Percentiles rank a stretch among this genome's conserved stretches.
Evolutionary conservation across 1,140 invertebrate species (phyloP).

Genomic region (Pissodes strobi): DNA sequence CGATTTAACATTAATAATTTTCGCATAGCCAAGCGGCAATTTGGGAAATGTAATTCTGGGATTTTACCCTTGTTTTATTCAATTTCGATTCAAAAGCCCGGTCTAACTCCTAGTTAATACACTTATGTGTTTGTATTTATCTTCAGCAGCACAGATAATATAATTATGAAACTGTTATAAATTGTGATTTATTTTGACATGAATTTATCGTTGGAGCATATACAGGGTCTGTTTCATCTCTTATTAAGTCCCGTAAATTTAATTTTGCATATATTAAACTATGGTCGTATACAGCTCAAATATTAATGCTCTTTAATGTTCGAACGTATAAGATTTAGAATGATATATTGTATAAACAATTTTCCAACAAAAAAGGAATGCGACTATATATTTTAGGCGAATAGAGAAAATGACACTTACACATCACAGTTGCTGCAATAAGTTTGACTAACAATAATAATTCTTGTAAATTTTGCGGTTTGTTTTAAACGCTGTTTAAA

Average conservation of each 20-base stretch:
- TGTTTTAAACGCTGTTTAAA: no score
- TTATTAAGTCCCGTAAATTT: slow-evolving; percentile 7
- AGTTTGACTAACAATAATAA: no score
- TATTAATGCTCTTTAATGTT: no score
- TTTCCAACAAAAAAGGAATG: no score
- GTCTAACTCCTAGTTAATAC: slow-evolving; percentile 20
- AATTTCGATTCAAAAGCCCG: slow-evolving; percentile 26
- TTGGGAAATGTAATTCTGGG: slow-evolving; percentile 20
- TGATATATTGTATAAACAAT: no score
- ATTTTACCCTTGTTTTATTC: slow-evolving; percentile 23
- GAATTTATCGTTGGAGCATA: slow-evolving; percentile 3
- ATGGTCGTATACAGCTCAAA: no score
- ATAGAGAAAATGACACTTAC: no score
- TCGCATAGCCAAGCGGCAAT: slow-evolving; percentile 14
- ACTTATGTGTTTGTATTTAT: slow-evolving; percentile 23
- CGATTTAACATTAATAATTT: neutral
- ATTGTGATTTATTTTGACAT: slow-evolving; percentile 23
- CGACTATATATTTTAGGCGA: no score
- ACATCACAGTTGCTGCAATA: no score
- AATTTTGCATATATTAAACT: slow-evolving; percentile 19
- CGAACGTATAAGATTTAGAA: no score
- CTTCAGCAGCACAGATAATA: slow-evolving; percentile 9
- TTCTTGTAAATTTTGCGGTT: no score
- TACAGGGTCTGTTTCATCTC: slow-evolving; percentile 20
- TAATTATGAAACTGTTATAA: slow-evolving; percentile 25